phyloP scores from a whole-genome alignment of 2,113 vertebrate species.

The Datnioides undecimradiatus region DNA sequence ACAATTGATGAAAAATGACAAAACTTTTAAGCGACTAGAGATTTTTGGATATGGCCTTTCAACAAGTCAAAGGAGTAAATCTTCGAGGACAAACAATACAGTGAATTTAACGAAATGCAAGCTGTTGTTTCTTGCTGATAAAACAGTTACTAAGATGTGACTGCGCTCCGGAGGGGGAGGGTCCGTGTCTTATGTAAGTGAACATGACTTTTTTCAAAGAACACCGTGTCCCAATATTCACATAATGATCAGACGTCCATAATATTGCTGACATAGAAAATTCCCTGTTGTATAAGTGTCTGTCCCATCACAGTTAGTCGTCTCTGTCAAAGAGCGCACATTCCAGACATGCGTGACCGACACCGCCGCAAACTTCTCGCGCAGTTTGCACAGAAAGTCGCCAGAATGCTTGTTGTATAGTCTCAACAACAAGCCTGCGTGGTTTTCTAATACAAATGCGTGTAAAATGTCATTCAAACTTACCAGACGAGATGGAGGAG shows the following conservation, averaged over 20 bases:
- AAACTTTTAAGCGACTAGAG: too few relatives aligned
- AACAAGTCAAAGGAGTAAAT: neutral
- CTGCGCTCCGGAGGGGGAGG: slow-evolving; percentile 28
- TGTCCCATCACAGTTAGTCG: neutral
- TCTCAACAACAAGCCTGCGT: neutral
- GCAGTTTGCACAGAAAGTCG: neutral
- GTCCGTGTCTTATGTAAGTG: slow-evolving; percentile 61
- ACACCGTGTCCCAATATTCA: slow-evolving; percentile 45
- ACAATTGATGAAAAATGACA: neutral
- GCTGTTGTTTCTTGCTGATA: neutral
- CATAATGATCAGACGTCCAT: too few relatives aligned
- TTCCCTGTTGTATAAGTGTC: neutral
- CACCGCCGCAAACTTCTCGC: neutral
- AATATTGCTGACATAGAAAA: neutral
- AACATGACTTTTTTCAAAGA: slow-evolving; percentile 25
- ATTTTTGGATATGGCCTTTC: too few relatives aligned
- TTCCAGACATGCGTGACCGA: neutral
- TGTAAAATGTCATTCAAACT: slow-evolving; percentile 51
- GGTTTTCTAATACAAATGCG: neutral
- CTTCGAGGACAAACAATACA: neutral
- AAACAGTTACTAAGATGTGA: neutral
- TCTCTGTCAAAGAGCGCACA: neutral
- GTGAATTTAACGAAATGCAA: neutral
- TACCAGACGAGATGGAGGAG: slow-evolving; percentile 58
- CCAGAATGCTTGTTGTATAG: too few relatives aligned